Evolutionary conservation across 2,888 invertebrate genomes (phyloP).

Genomic region (Cephus pulcher): DNA sequence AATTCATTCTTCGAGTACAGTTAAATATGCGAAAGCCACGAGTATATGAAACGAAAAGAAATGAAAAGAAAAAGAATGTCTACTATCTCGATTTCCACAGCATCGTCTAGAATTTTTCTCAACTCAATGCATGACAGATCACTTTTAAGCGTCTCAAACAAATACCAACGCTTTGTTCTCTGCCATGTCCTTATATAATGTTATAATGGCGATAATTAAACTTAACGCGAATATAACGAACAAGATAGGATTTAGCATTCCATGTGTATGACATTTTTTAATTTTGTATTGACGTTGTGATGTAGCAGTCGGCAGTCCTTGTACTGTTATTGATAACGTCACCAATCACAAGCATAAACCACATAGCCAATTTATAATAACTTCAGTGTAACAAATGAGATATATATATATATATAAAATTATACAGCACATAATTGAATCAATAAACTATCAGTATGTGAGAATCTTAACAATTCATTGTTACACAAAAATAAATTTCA

Average conservation of each 20-base stretch:
- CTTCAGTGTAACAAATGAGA: background rate
- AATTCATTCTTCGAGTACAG: slow-evolving; percentile 23
- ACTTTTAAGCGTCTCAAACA: background rate
- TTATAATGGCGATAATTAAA: background rate
- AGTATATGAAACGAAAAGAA: background rate
- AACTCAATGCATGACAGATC: background rate
- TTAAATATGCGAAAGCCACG: slow-evolving; percentile 4
- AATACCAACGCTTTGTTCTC: background rate
- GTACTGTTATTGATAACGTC: slow-evolving; percentile 43
- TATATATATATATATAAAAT: background rate
- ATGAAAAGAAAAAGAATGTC: background rate
- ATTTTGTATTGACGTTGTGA: slow-evolving; percentile 44
- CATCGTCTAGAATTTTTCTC: background rate
- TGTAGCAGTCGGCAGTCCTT: slow-evolving; percentile 56
- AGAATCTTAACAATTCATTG: background rate
- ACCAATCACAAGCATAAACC: slow-evolving; percentile 34
- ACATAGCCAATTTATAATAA: slow-evolving; percentile 47
- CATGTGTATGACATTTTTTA: slow-evolving; percentile 37
- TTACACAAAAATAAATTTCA: background rate
- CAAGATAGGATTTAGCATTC: slow-evolving; percentile 24
- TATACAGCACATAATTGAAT: background rate
- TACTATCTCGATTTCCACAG: background rate
- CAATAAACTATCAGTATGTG: background rate
- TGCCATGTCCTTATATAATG: background rate
- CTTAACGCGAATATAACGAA: slow-evolving; percentile 2